These are phyloP conservation scores for Serrognathus titanus DNA, from an alignment of 2,888 invertebrate genomes.

Conservation along the genomic window DNA sequence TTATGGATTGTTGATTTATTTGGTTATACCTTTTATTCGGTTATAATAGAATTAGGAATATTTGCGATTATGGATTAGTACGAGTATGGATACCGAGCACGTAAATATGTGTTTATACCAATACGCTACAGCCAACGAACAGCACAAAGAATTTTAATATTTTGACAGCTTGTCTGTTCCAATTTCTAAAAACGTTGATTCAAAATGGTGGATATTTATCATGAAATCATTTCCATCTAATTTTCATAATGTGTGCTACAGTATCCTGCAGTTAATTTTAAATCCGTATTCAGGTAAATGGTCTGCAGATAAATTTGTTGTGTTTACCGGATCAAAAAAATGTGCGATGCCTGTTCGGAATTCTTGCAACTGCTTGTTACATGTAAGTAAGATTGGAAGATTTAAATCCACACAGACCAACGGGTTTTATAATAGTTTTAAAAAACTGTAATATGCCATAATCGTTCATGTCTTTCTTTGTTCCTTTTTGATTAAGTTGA, in stretches of 20 bases:
- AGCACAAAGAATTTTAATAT: slow-evolving; percentile 5
- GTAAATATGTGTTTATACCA: background rate
- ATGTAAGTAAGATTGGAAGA: slow-evolving; percentile 57
- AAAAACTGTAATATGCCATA: background rate
- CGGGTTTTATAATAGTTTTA: background rate
- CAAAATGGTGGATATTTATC: slow-evolving; percentile 46
- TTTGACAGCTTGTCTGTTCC: slow-evolving; percentile 20
- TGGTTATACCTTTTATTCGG: too few relatives aligned
- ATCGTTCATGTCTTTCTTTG: background rate
- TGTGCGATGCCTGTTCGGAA: slow-evolving; percentile 95
- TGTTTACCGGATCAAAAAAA: slow-evolving; percentile 44
- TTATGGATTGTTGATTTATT: too few relatives aligned
- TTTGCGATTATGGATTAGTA: too few relatives aligned
- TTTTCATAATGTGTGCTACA: slow-evolving; percentile 25
- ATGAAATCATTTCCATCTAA: slow-evolving; percentile 39
- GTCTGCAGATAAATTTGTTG: slow-evolving; percentile 20
- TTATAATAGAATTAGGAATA: too few relatives aligned
- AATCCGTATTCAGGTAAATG: slow-evolving; percentile 23
- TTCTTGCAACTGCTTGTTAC: slow-evolving; percentile 86
- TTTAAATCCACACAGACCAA: background rate
- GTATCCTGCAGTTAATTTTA: slow-evolving; percentile 20
- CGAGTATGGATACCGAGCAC: background rate
- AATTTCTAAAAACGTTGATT: slow-evolving; percentile 31
- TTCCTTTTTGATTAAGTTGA: background rate
- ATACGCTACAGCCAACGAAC: too few relatives aligned